A percentile compares a stretch with the other conserved stretches of the same genome.
Conservation (phyloP, 2,113 vertebrate species). For the Tinamus guttatus region DNA sequence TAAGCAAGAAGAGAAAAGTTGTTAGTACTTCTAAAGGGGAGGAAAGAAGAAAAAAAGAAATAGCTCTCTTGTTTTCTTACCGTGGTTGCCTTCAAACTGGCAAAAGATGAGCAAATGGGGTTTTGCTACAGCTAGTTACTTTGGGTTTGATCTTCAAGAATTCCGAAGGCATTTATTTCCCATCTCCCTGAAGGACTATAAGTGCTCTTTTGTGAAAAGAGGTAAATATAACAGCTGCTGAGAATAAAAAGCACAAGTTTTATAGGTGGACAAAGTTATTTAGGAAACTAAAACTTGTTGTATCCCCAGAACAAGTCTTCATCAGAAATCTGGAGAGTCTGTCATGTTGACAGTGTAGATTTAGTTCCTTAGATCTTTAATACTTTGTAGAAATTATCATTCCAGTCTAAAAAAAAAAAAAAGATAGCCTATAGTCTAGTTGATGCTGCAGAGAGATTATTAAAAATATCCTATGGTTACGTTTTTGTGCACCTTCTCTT, state of each 20-base stretch:
- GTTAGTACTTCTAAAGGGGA: constrained; percentile 51
- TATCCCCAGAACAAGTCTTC: background rate
- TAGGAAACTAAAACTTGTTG: background rate
- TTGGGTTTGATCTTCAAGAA: background rate
- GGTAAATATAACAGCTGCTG: background rate
- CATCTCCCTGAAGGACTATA: background rate
- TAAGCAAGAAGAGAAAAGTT: constrained; percentile 64
- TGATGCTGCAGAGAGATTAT: background rate
- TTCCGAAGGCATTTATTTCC: constrained; percentile 18
- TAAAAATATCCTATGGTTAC: background rate
- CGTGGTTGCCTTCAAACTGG: background rate
- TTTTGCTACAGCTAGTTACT: constrained; percentile 36
- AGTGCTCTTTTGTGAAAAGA: background rate
- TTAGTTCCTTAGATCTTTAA: background rate
- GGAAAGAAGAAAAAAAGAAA: background rate
- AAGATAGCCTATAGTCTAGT: background rate
- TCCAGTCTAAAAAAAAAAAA: background rate
- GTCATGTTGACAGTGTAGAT: background rate
- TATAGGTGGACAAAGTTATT: background rate
- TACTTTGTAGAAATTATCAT: background rate
- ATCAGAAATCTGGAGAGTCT: background rate
- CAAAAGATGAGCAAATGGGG: background rate
- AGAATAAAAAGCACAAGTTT: background rate
- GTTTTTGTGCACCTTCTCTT: background rate
- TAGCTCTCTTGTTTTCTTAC: constrained; percentile 5